A percentile compares a stretch with the other conserved stretches of the same genome.
Conservation (phyloP, 2,888 invertebrate species). For the Luperina testacea region DNA sequence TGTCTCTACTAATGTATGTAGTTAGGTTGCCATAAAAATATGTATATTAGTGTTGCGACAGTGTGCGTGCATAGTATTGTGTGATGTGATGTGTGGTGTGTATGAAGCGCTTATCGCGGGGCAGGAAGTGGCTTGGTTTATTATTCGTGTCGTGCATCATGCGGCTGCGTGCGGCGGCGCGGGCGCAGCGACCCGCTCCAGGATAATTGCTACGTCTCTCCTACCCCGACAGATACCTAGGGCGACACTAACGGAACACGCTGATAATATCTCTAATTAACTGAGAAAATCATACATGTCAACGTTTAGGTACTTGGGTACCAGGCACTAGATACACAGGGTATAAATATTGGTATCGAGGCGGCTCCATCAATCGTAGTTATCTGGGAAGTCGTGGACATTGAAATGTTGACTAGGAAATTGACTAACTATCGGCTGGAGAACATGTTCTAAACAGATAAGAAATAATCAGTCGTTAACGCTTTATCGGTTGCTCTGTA, state of each 20-base stretch:
- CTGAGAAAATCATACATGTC: slow-evolving; percentile 76
- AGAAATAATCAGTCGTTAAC: slow-evolving; percentile 68
- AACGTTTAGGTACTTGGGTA: slow-evolving; percentile 58
- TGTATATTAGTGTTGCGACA: slow-evolving; percentile 65
- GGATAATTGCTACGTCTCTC: slow-evolving; percentile 80
- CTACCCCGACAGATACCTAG: slow-evolving; percentile 68
- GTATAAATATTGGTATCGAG: slow-evolving; percentile 70
- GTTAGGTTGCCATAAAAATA: slow-evolving; percentile 69
- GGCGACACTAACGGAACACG: slow-evolving; percentile 82
- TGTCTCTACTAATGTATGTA: slow-evolving; percentile 64
- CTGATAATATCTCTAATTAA: slow-evolving; percentile 84
- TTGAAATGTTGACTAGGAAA: slow-evolving; percentile 71
- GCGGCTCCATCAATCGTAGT: slow-evolving; percentile 71
- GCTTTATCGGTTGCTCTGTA: slow-evolving; percentile 57
- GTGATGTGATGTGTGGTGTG: slow-evolving; percentile 77
- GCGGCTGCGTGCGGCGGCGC: slow-evolving; percentile 78
- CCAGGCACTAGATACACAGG: slow-evolving; percentile 42
- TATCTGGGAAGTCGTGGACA: slow-evolving; percentile 64
- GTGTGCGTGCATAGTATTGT: slow-evolving; percentile 71
- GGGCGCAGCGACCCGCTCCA: slow-evolving; percentile 76
- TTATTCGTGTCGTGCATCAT: slow-evolving; percentile 89
- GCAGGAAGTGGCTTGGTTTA: slow-evolving; percentile 89
- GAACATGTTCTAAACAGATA: slow-evolving; percentile 68
- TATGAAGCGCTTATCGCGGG: slow-evolving; percentile 86
- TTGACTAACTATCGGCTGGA: slow-evolving; percentile 67